Evolutionary conservation across 2,797 vertebrate species (phyloP).

Genomic region (Epinephelus coioides): DNA sequence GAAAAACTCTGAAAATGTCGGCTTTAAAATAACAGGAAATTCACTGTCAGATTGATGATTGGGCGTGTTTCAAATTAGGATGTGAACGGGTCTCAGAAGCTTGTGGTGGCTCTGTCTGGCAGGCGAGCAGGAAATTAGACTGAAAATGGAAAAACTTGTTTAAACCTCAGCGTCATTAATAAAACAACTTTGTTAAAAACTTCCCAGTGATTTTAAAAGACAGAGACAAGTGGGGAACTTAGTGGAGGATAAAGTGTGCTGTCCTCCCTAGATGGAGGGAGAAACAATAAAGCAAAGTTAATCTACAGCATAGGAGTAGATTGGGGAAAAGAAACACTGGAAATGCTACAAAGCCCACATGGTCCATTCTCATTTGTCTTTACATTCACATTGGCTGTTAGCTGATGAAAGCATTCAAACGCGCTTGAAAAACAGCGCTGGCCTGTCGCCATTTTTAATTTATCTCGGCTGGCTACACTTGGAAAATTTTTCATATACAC

Average conservation of each 20-base stretch:
- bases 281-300: slow-evolving; percentile 33
- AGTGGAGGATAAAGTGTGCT: slow-evolving; percentile 5
- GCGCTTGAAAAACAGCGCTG: slow-evolving; percentile 29
- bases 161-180: slow-evolving; percentile 23
- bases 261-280: slow-evolving; percentile 2
- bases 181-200: slow-evolving; percentile 27
- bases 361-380: slow-evolving; percentile 27
- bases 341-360: slow-evolving; percentile 21
- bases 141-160: slow-evolving; percentile 11
- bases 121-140: slow-evolving; percentile 47
- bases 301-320: slow-evolving; percentile 19
- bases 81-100: slow-evolving; percentile 15
- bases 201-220: slow-evolving; percentile 7
- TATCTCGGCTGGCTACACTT: slow-evolving; percentile 34
- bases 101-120: neutral
- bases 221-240: slow-evolving; percentile 6
- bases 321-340: slow-evolving; percentile 11
- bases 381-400: neutral
- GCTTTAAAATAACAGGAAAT: slow-evolving; percentile 56
- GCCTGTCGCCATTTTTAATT: slow-evolving; percentile 39
- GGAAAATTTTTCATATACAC: slow-evolving; percentile 31
- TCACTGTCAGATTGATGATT: slow-evolving; percentile 47
- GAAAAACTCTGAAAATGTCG: slow-evolving; percentile 34
- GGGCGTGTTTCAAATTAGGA: slow-evolving; percentile 37
- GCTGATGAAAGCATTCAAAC: slow-evolving; percentile 2